phyloP scores from a whole-genome alignment of 1,140 invertebrate genomes.

The Pseudomyrmex pallidus region DNA sequence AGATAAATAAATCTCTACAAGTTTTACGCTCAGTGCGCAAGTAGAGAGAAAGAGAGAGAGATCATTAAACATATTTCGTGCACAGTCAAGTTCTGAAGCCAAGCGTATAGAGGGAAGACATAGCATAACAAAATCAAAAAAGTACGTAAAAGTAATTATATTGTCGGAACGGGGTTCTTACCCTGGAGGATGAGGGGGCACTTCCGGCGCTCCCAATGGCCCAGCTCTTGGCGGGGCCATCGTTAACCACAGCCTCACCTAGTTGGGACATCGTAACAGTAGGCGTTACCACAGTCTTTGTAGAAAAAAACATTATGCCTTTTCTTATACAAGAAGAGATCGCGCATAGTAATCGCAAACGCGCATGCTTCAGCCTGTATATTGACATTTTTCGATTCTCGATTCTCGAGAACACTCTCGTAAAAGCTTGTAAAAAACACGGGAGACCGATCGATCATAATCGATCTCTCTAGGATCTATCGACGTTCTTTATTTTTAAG shows the following conservation, averaged over 20 bases:
- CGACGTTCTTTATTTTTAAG: background rate
- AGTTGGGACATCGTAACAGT: slow-evolving; percentile 83
- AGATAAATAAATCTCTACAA: slow-evolving; percentile 66
- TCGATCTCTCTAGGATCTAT: background rate
- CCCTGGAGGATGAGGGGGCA: slow-evolving; percentile 87
- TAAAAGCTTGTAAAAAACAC: background rate
- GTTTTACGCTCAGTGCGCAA: slow-evolving; percentile 73
- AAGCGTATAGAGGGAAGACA: slow-evolving; percentile 84
- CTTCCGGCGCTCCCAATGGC: slow-evolving; percentile 85
- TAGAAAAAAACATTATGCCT: slow-evolving; percentile 71
- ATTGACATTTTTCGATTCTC: background rate
- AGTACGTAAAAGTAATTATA: slow-evolving; percentile 65
- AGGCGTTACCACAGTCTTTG: slow-evolving; percentile 77
- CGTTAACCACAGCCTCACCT: slow-evolving; percentile 86
- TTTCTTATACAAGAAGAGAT: slow-evolving; percentile 66
- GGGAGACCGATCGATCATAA: background rate
- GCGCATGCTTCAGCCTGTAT: slow-evolving; percentile 19
- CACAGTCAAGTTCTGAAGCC: slow-evolving; percentile 83
- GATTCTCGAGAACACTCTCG: slow-evolving; percentile 2
- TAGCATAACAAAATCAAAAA: slow-evolving; percentile 84
- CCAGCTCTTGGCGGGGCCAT: slow-evolving; percentile 85
- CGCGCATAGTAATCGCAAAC: slow-evolving; percentile 11
- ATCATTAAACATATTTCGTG: slow-evolving; percentile 80
- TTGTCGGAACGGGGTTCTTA: slow-evolving; percentile 86
- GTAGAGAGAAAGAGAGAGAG: slow-evolving; percentile 63